These are phyloP conservation scores for Lepus townsendii DNA, from an alignment of 2,797 vertebrate species.

Conservation along the genomic window DNA sequence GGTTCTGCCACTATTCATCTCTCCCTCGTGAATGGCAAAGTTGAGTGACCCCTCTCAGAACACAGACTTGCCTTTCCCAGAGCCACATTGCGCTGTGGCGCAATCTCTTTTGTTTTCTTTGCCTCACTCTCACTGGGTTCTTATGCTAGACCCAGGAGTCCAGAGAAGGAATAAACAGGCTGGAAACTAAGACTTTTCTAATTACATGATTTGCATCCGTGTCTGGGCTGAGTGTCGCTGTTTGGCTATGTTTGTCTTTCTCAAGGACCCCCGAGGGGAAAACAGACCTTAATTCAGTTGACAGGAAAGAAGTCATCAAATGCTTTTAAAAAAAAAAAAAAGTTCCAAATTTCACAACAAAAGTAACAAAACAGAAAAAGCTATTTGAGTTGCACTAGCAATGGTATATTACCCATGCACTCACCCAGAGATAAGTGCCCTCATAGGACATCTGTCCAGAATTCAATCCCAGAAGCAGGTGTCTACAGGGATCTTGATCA, in stretches of 20 bases:
- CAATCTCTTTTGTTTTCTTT: neutral
- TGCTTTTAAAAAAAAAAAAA: neutral
- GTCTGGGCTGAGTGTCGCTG: constrained; percentile 87
- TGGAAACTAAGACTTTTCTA: neutral
- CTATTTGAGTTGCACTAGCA: neutral
- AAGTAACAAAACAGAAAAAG: constrained; percentile 38
- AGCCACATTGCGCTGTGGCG: neutral
- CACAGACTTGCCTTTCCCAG: neutral
- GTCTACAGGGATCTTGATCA: neutral
- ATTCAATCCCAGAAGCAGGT: neutral
- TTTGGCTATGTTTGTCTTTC: constrained; percentile 85
- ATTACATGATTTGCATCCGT: constrained; percentile 56
- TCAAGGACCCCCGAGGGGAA: constrained; percentile 32
- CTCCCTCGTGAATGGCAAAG: neutral
- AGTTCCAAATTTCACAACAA: constrained; percentile 22
- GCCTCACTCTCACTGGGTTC: neutral
- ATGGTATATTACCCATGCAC: neutral
- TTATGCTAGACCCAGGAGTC: neutral
- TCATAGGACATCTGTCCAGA: neutral
- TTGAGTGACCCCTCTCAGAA: constrained; percentile 17
- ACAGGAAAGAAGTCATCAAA: constrained; percentile 50
- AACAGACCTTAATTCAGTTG: constrained; percentile 63
- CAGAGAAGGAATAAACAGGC: neutral
- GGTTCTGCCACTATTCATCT: neutral
- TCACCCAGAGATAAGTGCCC: neutral